A percentile compares a stretch with the other conserved stretches of the same genome.
These are phyloP conservation scores for Decapterus maruadsi DNA, from an alignment of 2,797 vertebrate genomes.

Conservation along the genomic window DNA sequence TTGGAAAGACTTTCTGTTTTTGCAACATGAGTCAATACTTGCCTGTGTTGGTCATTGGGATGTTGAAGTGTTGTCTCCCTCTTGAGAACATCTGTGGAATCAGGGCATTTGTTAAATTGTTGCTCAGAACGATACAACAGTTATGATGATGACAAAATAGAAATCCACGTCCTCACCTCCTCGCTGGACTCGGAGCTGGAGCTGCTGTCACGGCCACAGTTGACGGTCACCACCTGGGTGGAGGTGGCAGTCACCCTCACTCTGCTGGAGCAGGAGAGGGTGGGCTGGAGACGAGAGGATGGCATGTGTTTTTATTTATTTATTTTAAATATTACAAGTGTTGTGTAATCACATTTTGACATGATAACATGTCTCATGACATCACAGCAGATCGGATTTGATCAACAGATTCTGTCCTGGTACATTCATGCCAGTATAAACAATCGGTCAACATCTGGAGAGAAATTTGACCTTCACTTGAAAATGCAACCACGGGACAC, in stretches of 20 bases:
- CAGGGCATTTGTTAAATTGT: not conserved
- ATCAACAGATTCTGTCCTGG: not conserved
- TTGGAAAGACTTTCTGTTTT: too few species aligned
- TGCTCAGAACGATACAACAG: not conserved
- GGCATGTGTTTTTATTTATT: not conserved
- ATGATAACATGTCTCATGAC: not conserved
- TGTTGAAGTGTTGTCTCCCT: constrained; percentile 33
- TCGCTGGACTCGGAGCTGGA: constrained; percentile 79
- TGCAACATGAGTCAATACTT: constrained; percentile 2
- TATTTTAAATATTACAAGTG: not conserved
- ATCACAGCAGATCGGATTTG: not conserved
- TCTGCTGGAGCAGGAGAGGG: constrained; percentile 65
- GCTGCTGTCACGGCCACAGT: constrained; percentile 59
- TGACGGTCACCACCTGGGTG: constrained; percentile 55
- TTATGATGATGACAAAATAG: not conserved
- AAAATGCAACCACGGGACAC: not conserved
- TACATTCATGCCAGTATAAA: constrained; percentile 49
- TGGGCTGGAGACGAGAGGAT: constrained; percentile 25
- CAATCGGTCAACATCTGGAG: constrained; percentile 47
- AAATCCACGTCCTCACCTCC: constrained; percentile 66
- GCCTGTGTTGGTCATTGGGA: constrained; percentile 60
- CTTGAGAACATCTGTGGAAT: constrained; percentile 51
- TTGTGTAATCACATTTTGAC: too few species aligned
- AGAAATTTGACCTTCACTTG: too few species aligned
- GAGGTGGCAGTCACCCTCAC: constrained; percentile 36